phyloP scores from a whole-genome alignment of 2,888 invertebrate species.

The Chironomus riparius region DNA sequence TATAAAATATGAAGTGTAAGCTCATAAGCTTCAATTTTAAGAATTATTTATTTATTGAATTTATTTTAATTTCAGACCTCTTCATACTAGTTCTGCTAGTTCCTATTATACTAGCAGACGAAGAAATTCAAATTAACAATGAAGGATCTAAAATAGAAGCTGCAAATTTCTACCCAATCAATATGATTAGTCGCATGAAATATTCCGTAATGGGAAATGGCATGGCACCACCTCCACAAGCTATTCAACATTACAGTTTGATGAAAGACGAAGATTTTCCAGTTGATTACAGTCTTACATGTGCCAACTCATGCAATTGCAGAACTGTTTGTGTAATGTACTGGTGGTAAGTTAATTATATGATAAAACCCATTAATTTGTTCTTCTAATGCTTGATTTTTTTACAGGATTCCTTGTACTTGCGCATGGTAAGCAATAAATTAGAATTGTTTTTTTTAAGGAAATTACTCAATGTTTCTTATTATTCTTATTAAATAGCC shows the following conservation, averaged over 20 bases:
- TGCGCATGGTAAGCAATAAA: no score
- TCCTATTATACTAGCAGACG: not conserved
- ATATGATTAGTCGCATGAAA: not conserved
- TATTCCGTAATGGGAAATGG: not conserved
- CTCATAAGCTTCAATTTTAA: not conserved
- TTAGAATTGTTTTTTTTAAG: no score
- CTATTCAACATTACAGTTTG: not conserved
- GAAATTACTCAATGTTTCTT: no score
- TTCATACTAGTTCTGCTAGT: not conserved
- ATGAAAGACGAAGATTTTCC: conserved; percentile 2
- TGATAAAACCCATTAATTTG: not conserved
- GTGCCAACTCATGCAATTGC: not conserved
- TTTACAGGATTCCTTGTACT: no score
- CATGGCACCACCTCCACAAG: not conserved
- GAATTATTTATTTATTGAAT: not conserved
- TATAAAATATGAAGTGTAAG: not conserved
- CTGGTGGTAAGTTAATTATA: not conserved
- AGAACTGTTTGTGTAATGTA: not conserved
- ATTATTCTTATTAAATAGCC: no score
- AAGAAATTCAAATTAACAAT: not conserved
- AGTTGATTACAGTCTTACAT: not conserved
- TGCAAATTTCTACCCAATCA: not conserved
- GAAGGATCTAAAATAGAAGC: not conserved
- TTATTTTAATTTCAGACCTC: not conserved
- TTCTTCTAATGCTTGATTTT: not conserved